Conservation (phyloP, 2,888 invertebrate genomes). For the Ecdyonurus torrentis region DNA sequence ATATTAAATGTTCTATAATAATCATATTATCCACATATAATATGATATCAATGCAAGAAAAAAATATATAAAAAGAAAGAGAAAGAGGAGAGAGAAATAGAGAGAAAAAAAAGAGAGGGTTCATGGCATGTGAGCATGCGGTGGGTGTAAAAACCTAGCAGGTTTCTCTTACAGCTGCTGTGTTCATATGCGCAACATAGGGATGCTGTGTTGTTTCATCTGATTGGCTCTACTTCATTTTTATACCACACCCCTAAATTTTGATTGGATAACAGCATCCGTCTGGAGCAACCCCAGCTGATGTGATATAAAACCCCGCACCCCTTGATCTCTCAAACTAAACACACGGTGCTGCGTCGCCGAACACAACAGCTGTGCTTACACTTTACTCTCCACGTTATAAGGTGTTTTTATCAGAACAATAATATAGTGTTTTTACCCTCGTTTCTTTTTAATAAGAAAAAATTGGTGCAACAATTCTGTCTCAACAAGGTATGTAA, state of each 20-base stretch:
- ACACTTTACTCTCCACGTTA: no score
- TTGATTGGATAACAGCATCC: neutral
- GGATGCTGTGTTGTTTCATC: neutral
- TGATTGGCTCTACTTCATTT: neutral
- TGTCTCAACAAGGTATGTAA: no score
- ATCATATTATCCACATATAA: neutral
- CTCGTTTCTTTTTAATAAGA: no score
- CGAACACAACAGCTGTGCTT: no score
- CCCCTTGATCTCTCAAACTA: no score
- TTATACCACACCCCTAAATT: neutral
- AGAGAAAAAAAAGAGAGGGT: neutral
- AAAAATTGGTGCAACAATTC: no score
- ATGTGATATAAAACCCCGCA: neutral
- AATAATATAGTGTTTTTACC: no score
- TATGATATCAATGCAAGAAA: neutral
- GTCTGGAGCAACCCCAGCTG: neutral
- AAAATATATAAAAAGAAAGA: neutral
- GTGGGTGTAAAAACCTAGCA: neutral
- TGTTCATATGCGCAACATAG: neutral
- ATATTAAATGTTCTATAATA: conserved; percentile 1
- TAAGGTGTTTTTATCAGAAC: no score
- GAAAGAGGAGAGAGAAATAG: neutral
- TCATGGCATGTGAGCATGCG: conserved; percentile 1
- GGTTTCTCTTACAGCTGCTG: neutral
- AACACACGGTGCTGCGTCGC: no score